Percentiles rank a stretch among this genome's conserved stretches.
Conservation (phyloP, 2,113 vertebrate species). For the Chascanopsetta lugubris region DNA sequence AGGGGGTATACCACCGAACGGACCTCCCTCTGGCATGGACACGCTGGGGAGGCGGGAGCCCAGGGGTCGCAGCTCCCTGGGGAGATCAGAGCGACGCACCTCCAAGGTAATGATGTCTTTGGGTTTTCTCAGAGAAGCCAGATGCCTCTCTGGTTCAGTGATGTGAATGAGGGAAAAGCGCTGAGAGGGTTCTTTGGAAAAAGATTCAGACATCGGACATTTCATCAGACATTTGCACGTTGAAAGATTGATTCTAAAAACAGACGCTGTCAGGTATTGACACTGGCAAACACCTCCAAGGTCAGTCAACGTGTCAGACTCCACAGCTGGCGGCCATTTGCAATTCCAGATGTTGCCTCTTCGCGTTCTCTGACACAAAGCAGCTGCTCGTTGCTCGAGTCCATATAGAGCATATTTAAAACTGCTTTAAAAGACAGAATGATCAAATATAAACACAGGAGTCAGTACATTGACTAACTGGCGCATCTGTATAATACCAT, state of each 20-base stretch:
- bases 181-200: neutral
- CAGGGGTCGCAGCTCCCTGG: constrained; percentile 88
- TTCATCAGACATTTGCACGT: neutral
- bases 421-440: neutral
- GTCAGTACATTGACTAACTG: neutral
- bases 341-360: neutral
- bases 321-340: neutral
- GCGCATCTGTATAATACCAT: neutral
- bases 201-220: neutral
- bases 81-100: constrained; percentile 91
- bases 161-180: neutral
- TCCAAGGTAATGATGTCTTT: constrained; percentile 80
- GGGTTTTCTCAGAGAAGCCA: neutral
- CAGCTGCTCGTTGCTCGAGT: neutral
- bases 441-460: neutral
- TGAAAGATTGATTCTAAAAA: neutral
- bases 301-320: neutral
- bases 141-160: neutral
- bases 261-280: neutral
- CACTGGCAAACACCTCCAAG: neutral
- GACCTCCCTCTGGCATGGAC: constrained; percentile 73
- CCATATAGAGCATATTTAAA: neutral
- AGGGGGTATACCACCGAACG: constrained; percentile 57
- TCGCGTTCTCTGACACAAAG: neutral
- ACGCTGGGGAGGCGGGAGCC: constrained; percentile 86